Conservation (phyloP, 2,888 invertebrate species). For the Leptopilina syphax region DNA sequence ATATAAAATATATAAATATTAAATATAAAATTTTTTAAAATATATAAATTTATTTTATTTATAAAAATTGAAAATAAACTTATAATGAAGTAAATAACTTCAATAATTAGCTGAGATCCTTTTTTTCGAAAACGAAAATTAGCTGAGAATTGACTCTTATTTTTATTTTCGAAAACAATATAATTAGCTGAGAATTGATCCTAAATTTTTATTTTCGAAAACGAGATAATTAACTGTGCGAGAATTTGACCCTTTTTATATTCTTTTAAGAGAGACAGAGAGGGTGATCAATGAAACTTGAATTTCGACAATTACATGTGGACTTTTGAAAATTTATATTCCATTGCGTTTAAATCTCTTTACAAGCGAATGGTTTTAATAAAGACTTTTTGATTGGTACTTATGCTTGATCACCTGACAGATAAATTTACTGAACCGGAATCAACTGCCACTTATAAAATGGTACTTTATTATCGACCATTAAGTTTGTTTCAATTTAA, state of each 20-base stretch:
- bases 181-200: not conserved
- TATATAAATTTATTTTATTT: too few relatives aligned
- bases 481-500: slow-evolving; percentile 24
- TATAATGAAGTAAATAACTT: too few relatives aligned
- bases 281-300: not conserved
- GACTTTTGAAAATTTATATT: slow-evolving; percentile 33
- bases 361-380: slow-evolving; percentile 28
- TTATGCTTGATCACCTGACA: slow-evolving; percentile 22
- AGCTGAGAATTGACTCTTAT: not conserved
- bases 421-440: slow-evolving; percentile 29
- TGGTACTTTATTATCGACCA: slow-evolving; percentile 35
- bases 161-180: not conserved
- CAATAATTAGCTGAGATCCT: not conserved
- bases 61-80: too few relatives aligned
- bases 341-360: slow-evolving; percentile 12
- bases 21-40: too few relatives aligned
- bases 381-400: slow-evolving; percentile 35
- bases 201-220: not conserved
- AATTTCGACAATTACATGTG: not conserved
- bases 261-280: too few relatives aligned
- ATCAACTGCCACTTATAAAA: slow-evolving; percentile 23
- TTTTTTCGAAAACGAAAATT: not conserved
- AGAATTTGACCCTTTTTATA: not conserved
- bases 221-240: not conserved
- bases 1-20: too few relatives aligned